These are phyloP conservation scores for Cotesia typhae DNA, from an alignment of 1,140 invertebrate species.

Conservation along the genomic window DNA sequence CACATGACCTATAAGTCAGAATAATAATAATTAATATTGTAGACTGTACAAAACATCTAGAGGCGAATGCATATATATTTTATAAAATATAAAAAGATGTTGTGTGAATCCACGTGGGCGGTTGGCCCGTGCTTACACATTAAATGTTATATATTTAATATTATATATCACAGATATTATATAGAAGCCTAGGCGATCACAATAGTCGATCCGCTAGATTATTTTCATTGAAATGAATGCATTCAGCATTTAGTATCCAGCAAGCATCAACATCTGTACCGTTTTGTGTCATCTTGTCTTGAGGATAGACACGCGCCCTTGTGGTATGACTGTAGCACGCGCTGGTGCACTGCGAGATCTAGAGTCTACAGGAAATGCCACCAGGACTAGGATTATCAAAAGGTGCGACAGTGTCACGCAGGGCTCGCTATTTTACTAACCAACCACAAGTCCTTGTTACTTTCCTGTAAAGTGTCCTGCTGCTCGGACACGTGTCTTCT, in stretches of 20 bases:
- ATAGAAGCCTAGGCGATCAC: not conserved
- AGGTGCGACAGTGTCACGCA: constrained; percentile 6
- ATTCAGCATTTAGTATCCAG: too few relatives aligned
- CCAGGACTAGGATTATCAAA: not conserved
- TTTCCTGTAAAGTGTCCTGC: not conserved
- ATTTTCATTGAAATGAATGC: too few relatives aligned
- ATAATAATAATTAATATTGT: too few relatives aligned
- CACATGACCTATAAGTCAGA: too few relatives aligned
- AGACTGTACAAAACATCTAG: too few relatives aligned
- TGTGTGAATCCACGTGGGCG: constrained; percentile 8
- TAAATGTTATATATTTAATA: not conserved
- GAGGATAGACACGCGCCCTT: too few relatives aligned
- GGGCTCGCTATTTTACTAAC: not conserved
- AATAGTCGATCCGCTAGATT: not conserved
- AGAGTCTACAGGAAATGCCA: not conserved
- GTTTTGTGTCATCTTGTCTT: too few relatives aligned
- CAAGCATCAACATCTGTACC: too few relatives aligned
- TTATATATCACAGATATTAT: not conserved
- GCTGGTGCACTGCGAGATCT: not conserved
- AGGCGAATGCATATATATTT: too few relatives aligned
- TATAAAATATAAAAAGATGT: too few relatives aligned
- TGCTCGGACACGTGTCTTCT: constrained; percentile 8
- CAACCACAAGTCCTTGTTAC: constrained; percentile 3
- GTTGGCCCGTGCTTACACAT: constrained; percentile 3
- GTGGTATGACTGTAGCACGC: not conserved